A percentile compares a stretch with the other conserved stretches of the same genome.
Conservation (phyloP, 2,888 invertebrate genomes). For the Drosophila buzzatii region DNA sequence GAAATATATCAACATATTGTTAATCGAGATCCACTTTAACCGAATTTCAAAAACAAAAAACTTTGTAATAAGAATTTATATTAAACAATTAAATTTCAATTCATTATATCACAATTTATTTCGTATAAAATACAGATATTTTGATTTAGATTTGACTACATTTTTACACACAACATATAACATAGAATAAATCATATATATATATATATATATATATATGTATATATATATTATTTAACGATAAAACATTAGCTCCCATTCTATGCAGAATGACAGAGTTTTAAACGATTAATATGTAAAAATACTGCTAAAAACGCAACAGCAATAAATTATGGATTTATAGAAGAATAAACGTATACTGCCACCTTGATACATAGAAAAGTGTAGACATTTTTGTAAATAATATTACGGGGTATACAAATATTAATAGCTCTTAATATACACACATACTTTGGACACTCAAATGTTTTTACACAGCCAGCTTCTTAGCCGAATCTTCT, state of each 20-base stretch:
- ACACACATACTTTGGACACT: conserved; percentile 33
- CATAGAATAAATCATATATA: conserved; percentile 15
- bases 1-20: not conserved
- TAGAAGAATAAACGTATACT: not conserved
- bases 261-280: conserved; percentile 2
- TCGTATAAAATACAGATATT: conserved; percentile 38
- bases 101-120: conserved; percentile 55
- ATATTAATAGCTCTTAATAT: conserved; percentile 7
- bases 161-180: conserved; percentile 39
- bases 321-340: conserved; percentile 1
- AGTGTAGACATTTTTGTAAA: conserved; percentile 3
- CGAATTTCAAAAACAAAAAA: not conserved
- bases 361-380: conserved; percentile 18
- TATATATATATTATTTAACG: not conserved
- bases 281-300: conserved; percentile 10
- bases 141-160: conserved; percentile 38
- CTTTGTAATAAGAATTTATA: not conserved
- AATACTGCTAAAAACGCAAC: conserved; percentile 35
- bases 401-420: not conserved
- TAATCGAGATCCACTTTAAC: not conserved
- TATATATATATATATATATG: conserved; percentile 5
- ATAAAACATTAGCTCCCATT: conserved; percentile 35
- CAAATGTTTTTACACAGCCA: conserved; percentile 8
- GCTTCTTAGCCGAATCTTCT: not conserved
- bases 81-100: not conserved